Percentiles rank a stretch among this genome's conserved stretches.
Conservation (phyloP, 2,888 invertebrate genomes). For the Matsumyia berberina region DNA sequence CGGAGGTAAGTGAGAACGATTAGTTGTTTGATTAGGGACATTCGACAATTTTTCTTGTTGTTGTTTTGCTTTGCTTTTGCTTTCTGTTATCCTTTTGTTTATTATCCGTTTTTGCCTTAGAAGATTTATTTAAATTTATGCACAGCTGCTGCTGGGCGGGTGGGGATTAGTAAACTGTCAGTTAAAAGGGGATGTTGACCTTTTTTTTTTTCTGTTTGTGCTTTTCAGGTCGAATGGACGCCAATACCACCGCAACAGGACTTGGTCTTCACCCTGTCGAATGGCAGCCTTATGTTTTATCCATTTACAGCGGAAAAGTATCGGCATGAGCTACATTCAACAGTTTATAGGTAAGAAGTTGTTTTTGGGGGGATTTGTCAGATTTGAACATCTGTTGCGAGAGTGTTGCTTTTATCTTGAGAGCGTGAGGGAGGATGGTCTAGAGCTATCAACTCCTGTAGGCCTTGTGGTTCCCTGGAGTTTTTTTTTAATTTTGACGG, state of each 20-base stretch:
- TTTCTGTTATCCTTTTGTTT: slow-evolving; percentile 7
- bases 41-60: slow-evolving; percentile 13
- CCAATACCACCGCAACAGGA: slow-evolving; percentile 88
- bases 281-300: slow-evolving; percentile 94
- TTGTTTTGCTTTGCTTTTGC: slow-evolving; percentile 2
- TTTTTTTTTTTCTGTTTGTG: slow-evolving; percentile 21
- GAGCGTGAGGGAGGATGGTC: background rate
- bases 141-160: background rate
- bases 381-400: background rate
- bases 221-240: slow-evolving; percentile 90
- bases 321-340: slow-evolving; percentile 93
- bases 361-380: background rate
- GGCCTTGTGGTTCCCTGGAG: too few species aligned
- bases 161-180: slow-evolving; percentile 15
- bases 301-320: slow-evolving; percentile 93
- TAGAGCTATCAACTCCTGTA: too few species aligned
- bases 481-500: too few species aligned
- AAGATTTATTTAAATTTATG: slow-evolving; percentile 23
- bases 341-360: slow-evolving; percentile 89
- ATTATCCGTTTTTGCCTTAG: slow-evolving; percentile 13
- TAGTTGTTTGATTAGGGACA: slow-evolving; percentile 57
- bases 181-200: slow-evolving; percentile 35
- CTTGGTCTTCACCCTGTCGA: slow-evolving; percentile 90
- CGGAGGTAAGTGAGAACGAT: slow-evolving; percentile 85
- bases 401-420: background rate